Evolutionary conservation across 2,888 invertebrate species (phyloP), one percentile per base, ranked within the genome.

Genomic region (Baronia brevicornis): DNA sequence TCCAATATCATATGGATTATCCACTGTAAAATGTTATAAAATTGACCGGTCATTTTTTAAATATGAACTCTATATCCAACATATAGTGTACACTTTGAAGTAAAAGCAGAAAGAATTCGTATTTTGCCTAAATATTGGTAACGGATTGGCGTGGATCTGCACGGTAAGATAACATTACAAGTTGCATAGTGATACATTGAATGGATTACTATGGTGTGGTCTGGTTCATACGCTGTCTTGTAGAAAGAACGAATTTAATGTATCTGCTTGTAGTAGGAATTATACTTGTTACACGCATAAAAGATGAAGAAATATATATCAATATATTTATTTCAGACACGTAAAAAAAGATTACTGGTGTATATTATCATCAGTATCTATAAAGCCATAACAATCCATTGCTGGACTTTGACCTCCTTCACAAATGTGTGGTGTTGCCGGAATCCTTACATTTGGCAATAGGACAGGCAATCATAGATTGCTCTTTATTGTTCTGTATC

Each of bases 71-170:
- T 67, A 40, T 29, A 18, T 30, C 35, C 12, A 24, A 5, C 41
- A 9, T 14, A 37, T 64, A 79, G 38, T 42, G 75, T 54, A 43
- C 41, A 54, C 40, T 60, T 56, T 78, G 28, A 61, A 38, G 28
- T 56, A 48, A 11, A 22, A 9, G 4, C 21, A 25, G 44, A 54
- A 60, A 64, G 66, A 66, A 68, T 72, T 73, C 68, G 72, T 72
- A 77, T 74, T 77, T 80, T 75, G 70, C 71, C 75, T 78, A 80
- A 80, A 80, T 80, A 80, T 80, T 64, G 71, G 79, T 77, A 79
- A 78, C 78, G 77, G 74, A 78, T 79, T 73, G 78, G 69, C 62
- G 69, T 59, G 65, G 69, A 67, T 72, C 70, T 69, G 69, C 65
- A 60, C 54, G 60, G 75, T 60, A 70, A 77, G 79, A 82, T 79